A percentile compares a stretch with the other conserved stretches of the same genome.
phyloP scores from a whole-genome alignment of 1,140 invertebrate genomes.

The Zaprionus camerounensis region DNA sequence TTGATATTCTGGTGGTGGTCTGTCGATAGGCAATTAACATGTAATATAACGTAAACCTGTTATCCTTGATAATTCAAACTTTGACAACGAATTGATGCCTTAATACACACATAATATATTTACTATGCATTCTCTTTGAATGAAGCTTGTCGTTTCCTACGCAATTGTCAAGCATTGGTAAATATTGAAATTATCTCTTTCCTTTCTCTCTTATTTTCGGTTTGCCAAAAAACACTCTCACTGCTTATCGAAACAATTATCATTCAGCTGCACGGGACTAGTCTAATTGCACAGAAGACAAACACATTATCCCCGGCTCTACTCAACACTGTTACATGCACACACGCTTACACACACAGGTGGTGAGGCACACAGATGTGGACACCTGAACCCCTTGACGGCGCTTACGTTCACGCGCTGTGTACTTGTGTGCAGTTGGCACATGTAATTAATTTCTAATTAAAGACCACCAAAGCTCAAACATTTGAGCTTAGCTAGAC shows the following conservation, averaged over 20 bases:
- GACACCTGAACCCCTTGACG: neutral
- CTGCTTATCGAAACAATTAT: constrained; percentile 8
- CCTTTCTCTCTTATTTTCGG: neutral
- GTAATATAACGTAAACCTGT: neutral
- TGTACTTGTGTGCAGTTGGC: constrained; percentile 26
- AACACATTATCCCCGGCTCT: constrained; percentile 1
- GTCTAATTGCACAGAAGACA: constrained; percentile 1
- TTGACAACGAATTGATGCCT: neutral
- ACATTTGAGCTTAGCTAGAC: constrained; percentile 10
- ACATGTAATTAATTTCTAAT: constrained; percentile 62
- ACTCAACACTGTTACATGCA: neutral
- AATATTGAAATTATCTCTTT: too few relatives aligned
- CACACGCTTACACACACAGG: neutral
- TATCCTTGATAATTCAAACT: neutral
- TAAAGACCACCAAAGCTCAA: constrained; percentile 47
- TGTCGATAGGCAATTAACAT: neutral
- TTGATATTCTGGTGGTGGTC: neutral
- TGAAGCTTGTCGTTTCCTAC: too few relatives aligned
- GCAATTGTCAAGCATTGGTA: too few relatives aligned
- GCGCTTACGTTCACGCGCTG: constrained; percentile 6
- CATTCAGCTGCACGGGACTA: neutral
- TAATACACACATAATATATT: too few relatives aligned
- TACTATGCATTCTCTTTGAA: too few relatives aligned
- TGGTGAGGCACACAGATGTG: neutral
- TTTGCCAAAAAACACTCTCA: neutral